Conservation (phyloP, 53 echinoderm and acorn worm genomes). For the Antedon mediterranea region DNA sequence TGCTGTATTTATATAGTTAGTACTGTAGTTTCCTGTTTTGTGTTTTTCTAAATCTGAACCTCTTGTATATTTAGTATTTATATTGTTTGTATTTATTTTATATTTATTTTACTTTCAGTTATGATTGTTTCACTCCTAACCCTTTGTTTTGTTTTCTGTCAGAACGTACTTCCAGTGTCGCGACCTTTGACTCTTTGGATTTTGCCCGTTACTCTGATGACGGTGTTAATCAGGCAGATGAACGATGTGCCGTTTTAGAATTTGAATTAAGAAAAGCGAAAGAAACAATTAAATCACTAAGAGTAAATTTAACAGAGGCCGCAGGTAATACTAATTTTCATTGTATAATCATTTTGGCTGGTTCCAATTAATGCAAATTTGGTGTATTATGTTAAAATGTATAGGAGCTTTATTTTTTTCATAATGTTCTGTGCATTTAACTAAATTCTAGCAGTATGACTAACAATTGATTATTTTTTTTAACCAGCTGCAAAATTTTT, state of each 20-base stretch:
- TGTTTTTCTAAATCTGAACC: neutral
- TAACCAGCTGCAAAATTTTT: too few relatives aligned
- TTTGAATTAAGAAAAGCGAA: slow-evolving; percentile 94
- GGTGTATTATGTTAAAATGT: too few relatives aligned
- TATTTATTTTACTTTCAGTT: neutral
- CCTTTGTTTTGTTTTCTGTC: neutral
- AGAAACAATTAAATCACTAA: slow-evolving; percentile 87
- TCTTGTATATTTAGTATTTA: neutral
- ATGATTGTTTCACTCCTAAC: neutral
- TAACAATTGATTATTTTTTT: too few relatives aligned
- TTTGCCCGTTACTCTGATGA: slow-evolving; percentile 93
- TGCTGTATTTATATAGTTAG: too few relatives aligned
- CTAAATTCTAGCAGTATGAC: too few relatives aligned
- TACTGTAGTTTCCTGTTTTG: neutral
- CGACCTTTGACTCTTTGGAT: slow-evolving; percentile 92
- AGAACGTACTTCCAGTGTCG: slow-evolving; percentile 98
- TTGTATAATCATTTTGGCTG: too few relatives aligned
- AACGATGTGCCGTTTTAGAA: slow-evolving; percentile 74
- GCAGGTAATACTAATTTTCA: slow-evolving; percentile 51
- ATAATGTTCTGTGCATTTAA: too few relatives aligned
- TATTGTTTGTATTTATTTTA: neutral
- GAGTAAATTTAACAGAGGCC: slow-evolving; percentile 86
- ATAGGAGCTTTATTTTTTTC: too few relatives aligned
- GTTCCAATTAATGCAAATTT: too few relatives aligned
- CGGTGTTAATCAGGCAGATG: slow-evolving; percentile 73